phyloP scores from a whole-genome alignment of 2,113 vertebrate genomes.

The Fulmarus glacialis region DNA sequence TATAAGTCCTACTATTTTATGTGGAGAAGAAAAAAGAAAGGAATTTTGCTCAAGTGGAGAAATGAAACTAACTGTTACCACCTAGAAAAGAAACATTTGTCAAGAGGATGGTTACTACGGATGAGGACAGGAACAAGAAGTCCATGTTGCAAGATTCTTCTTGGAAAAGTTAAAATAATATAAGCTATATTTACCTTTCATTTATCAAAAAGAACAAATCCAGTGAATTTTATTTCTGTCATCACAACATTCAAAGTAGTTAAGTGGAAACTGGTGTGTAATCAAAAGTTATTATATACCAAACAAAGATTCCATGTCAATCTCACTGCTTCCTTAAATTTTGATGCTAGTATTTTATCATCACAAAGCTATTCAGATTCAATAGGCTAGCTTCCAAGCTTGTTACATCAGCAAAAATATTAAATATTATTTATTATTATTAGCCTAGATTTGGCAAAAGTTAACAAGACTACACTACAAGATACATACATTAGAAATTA shows the following conservation, averaged over 20 bases:
- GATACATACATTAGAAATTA: not conserved
- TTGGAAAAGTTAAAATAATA: not conserved
- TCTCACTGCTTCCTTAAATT: not conserved
- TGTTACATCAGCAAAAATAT: not conserved
- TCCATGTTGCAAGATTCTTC: not conserved
- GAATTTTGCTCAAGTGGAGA: not conserved
- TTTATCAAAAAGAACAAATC: not conserved
- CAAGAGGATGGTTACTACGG: not conserved
- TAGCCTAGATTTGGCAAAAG: not conserved
- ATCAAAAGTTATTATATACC: not conserved
- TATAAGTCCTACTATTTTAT: not conserved
- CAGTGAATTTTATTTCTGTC: not conserved
- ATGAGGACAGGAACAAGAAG: not conserved
- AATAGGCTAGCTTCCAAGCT: not conserved
- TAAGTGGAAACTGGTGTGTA: not conserved
- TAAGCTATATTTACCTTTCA: not conserved
- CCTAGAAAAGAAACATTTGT: not conserved
- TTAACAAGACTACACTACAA: not conserved
- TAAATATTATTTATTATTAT: not conserved
- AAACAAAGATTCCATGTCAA: not conserved
- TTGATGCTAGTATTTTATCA: not conserved
- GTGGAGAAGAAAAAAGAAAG: not conserved
- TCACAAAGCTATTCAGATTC: not conserved
- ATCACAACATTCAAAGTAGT: not conserved
- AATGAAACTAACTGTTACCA: not conserved